A percentile compares a stretch with the other conserved stretches of the same genome.
phyloP scores from a whole-genome alignment of 2,797 vertebrate genomes.

The Catharus ustulatus region DNA sequence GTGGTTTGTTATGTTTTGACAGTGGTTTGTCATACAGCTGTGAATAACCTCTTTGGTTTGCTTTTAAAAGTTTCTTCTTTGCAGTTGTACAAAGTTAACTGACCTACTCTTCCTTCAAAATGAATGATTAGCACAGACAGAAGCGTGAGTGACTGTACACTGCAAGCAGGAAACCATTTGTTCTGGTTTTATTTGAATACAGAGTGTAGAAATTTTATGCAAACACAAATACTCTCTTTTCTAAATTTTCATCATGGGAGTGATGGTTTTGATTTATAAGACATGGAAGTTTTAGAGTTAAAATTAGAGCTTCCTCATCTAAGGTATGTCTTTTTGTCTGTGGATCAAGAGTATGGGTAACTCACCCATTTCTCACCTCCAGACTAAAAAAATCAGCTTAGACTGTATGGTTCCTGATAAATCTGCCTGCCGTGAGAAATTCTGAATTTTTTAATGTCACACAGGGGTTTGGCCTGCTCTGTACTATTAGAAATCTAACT shows the following conservation, averaged over 20 bases:
- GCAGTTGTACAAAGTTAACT: slow-evolving; percentile 41
- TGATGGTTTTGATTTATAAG: slow-evolving; percentile 6
- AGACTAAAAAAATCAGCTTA: background rate
- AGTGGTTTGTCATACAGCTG: slow-evolving; percentile 72
- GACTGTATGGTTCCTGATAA: background rate
- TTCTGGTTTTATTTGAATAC: background rate
- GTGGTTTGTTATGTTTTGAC: slow-evolving; percentile 77
- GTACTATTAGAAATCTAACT: background rate
- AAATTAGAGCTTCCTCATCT: background rate
- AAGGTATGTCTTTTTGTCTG: background rate
- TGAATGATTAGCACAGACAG: background rate
- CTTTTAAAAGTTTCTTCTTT: slow-evolving; percentile 73
- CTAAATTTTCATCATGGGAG: background rate
- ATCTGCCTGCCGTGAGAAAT: background rate
- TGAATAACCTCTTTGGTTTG: slow-evolving; percentile 64
- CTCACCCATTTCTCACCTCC: background rate
- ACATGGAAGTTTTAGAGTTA: background rate
- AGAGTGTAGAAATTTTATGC: background rate
- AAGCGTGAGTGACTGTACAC: background rate
- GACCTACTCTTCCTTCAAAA: slow-evolving; percentile 38
- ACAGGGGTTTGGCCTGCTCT: background rate
- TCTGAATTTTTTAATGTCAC: background rate
- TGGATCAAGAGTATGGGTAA: background rate
- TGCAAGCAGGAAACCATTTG: background rate
- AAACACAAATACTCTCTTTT: background rate